Evolutionary conservation across 2,113 vertebrate genomes (phyloP).

Genomic region (cat (Felis catus)): F.catus_Fca126_mat1.0 CM031426.1:51518001-51518500

Average conservation of each 20-base stretch:
- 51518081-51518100: not conserved
- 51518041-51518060: not conserved
- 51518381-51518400: too few relatives aligned
- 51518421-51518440: too few relatives aligned
- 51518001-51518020: not conserved
- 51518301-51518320: too few relatives aligned
- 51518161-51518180: not conserved
- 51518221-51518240: not conserved
- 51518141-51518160: not conserved
- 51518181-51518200: not conserved
- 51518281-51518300: too few relatives aligned
- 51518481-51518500: not conserved
- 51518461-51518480: too few relatives aligned
- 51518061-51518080: conserved; percentile 2
- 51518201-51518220: not conserved
- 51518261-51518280: too few relatives aligned
- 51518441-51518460: too few relatives aligned
- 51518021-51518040: conserved; percentile 12
- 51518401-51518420: too few relatives aligned
- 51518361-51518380: too few relatives aligned
- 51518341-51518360: too few relatives aligned
- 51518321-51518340: too few relatives aligned
- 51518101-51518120: not conserved
- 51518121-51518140: not conserved
- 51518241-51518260: not conserved